Percentiles rank a stretch among this genome's conserved stretches.
These are phyloP conservation scores for Nothura maculosa DNA, from an alignment of 2,797 vertebrate genomes.

Conservation along the genomic window DNA sequence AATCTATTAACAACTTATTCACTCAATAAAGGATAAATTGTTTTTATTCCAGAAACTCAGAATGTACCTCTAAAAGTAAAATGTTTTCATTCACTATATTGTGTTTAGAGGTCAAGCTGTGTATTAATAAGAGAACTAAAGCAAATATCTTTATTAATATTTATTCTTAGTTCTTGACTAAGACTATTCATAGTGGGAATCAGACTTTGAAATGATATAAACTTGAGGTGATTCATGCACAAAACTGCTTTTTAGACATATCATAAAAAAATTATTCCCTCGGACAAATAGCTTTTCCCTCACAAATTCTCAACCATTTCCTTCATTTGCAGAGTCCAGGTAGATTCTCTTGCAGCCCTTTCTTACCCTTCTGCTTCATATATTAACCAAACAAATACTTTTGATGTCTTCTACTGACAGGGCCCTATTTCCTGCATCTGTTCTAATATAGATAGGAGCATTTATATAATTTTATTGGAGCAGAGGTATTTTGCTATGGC, in stretches of 20 bases:
- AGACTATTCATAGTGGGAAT: background rate
- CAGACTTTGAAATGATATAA: background rate
- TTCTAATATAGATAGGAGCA: background rate
- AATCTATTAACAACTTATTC: background rate
- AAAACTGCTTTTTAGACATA: background rate
- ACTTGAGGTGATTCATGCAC: background rate
- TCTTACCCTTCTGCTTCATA: background rate
- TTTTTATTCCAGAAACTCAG: background rate
- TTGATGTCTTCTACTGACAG: background rate
- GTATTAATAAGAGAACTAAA: background rate
- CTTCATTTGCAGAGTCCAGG: background rate
- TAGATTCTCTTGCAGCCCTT: background rate
- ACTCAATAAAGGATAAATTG: background rate
- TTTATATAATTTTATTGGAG: background rate
- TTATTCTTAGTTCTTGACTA: background rate
- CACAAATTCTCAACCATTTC: background rate
- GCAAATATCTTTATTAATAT: background rate
- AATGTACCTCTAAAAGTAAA: background rate
- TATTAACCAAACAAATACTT: rapidly evolving
- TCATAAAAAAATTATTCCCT: background rate
- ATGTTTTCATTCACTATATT: background rate
- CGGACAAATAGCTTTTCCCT: background rate
- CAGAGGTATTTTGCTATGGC: background rate
- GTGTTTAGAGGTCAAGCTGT: background rate
- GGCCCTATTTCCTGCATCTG: background rate